These are phyloP conservation scores for Myathropa florea DNA, from an alignment of 2,888 invertebrate species.

Conservation along the genomic window DNA sequence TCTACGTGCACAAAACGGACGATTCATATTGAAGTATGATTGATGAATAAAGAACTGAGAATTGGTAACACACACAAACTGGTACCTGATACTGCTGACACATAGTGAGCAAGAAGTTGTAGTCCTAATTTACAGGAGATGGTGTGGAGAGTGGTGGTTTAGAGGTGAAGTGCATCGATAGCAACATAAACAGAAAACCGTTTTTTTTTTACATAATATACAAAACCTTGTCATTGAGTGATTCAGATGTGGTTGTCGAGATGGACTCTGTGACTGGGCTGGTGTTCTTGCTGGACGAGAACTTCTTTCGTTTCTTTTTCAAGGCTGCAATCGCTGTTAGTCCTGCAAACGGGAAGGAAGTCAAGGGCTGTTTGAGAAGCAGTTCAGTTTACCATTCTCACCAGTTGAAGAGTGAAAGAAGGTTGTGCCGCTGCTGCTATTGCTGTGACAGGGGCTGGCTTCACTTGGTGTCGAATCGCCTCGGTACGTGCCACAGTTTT, in stretches of 20 bases:
- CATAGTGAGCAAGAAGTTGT: conserved; percentile 46
- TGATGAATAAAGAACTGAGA: conserved; percentile 1
- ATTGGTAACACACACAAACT: conserved; percentile 32
- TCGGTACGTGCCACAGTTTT: conserved; percentile 74
- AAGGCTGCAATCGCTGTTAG: conserved; percentile 86
- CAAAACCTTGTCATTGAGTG: conserved; percentile 78
- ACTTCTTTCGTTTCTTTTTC: conserved; percentile 90
- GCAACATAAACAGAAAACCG: conserved; percentile 37
- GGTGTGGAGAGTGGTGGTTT: conserved; percentile 54
- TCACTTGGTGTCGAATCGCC: conserved; percentile 62
- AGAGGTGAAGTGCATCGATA: conserved; percentile 66
- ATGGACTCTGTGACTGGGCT: conserved; percentile 82
- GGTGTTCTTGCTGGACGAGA: conserved; percentile 88
- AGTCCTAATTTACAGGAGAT: conserved; percentile 62
- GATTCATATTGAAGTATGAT: neutral
- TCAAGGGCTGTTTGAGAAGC: neutral
- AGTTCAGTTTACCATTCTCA: conserved; percentile 49
- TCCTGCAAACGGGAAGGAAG: conserved; percentile 72
- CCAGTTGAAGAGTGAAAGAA: conserved; percentile 79
- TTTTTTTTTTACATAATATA: conserved; percentile 72
- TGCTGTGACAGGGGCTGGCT: conserved; percentile 57
- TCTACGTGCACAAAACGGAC: neutral
- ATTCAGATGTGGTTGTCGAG: conserved; percentile 73
- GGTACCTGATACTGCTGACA: conserved; percentile 60
- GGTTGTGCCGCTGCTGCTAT: conserved; percentile 69